Evolutionary conservation across 2,113 vertebrate genomes (phyloP).

Genomic region (Raphicerus campestris): DNA sequence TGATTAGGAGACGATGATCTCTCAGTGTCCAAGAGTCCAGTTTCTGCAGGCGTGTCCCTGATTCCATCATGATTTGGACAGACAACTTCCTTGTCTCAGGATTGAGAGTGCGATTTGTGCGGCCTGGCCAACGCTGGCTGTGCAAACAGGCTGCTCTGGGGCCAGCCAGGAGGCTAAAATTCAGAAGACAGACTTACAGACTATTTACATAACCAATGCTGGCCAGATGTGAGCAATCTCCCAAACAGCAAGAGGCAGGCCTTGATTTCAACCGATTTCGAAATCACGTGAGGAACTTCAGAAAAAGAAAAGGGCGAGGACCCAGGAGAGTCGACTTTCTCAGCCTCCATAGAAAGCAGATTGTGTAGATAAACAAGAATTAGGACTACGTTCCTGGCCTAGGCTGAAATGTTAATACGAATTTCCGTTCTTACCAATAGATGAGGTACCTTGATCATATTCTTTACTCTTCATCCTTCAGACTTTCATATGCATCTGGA

Average conservation of each 20-base stretch:
- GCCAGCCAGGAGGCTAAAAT: not conserved
- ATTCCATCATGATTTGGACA: not conserved
- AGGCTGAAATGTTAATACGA: not conserved
- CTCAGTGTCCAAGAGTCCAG: not conserved
- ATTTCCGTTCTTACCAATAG: not conserved
- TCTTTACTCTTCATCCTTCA: not conserved
- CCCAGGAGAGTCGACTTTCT: not conserved
- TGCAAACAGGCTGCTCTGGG: not conserved
- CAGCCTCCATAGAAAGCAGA: not conserved
- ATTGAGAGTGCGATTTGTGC: rapidly evolving
- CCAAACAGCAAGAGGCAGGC: not conserved
- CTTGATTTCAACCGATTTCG: not conserved
- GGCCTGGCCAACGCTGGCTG: not conserved
- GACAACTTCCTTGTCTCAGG: not conserved
- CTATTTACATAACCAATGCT: not conserved
- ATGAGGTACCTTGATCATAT: not conserved
- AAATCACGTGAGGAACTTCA: not conserved
- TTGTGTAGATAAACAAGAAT: not conserved
- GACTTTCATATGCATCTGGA: not conserved
- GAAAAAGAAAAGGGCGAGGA: not conserved
- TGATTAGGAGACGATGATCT: not conserved
- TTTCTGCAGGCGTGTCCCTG: not conserved
- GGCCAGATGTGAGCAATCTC: not conserved
- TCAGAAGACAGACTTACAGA: not conserved
- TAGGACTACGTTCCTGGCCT: not conserved